Evolutionary conservation across 1,140 invertebrate species (phyloP).

Genomic region (Lucilia cuprina): DNA sequence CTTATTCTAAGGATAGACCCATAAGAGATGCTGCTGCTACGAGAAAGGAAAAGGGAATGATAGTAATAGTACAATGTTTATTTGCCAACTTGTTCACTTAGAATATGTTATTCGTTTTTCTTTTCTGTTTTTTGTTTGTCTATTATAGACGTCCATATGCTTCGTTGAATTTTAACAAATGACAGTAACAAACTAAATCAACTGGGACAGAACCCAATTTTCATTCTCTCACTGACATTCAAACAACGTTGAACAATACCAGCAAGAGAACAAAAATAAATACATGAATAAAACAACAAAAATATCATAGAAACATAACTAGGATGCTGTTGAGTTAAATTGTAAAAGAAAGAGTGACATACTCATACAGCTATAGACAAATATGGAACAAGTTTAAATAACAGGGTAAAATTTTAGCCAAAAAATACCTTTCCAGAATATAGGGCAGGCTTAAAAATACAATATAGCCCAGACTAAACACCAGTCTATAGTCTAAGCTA

Average conservation of each 20-base stretch:
- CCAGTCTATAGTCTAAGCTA: too few species aligned
- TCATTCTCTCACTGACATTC: neutral
- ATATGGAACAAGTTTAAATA: too few species aligned
- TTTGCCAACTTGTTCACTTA: neutral
- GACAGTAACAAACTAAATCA: constrained; percentile 1
- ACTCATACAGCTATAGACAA: too few species aligned
- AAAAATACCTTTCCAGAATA: too few species aligned
- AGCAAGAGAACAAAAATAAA: neutral
- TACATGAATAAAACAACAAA: neutral
- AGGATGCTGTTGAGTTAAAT: neutral
- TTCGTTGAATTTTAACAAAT: neutral
- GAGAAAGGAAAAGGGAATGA: neutral
- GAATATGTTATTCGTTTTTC: neutral
- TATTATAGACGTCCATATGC: neutral
- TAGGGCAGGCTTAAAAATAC: too few species aligned
- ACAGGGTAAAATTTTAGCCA: too few species aligned
- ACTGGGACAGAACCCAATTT: constrained; percentile 5
- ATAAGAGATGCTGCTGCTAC: too few species aligned
- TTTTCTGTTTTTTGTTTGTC: too few species aligned
- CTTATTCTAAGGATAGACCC: neutral
- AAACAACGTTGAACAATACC: neutral
- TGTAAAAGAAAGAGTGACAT: neutral
- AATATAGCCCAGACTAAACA: too few species aligned
- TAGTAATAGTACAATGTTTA: neutral
- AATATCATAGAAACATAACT: neutral